Evolutionary conservation across 2,797 vertebrate genomes (phyloP).

Genomic region (Spatula clypeata): DNA sequence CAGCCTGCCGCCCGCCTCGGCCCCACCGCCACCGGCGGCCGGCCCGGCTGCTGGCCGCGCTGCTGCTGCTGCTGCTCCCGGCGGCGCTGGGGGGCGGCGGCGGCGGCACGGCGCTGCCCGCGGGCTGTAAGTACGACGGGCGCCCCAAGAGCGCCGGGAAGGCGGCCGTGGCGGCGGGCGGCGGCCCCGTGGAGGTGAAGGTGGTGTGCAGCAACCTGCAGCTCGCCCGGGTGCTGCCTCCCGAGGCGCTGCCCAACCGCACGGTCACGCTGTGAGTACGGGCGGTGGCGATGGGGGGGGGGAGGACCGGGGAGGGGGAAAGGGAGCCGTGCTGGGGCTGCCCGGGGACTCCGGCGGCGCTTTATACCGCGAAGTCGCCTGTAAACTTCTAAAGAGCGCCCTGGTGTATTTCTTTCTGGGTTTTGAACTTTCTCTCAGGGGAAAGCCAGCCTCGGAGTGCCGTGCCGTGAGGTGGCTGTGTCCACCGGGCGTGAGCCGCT

Average conservation of each 20-base stretch:
- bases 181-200: conserved; percentile 83
- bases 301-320: not conserved
- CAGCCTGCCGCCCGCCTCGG: not conserved
- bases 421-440: not conserved
- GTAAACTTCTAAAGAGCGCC: not conserved
- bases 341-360: not conserved
- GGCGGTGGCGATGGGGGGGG: not conserved
- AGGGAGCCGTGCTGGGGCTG: not conserved
- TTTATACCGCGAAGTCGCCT: not conserved
- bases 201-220: conserved; percentile 95
- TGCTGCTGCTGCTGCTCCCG: conserved; percentile 32
- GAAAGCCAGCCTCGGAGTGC: rapidly evolving
- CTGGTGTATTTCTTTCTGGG: not conserved
- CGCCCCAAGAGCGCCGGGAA: conserved; percentile 82
- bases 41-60: conserved; percentile 17
- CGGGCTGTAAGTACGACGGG: conserved; percentile 90
- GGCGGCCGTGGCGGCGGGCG: conserved; percentile 61
- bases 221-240: conserved; percentile 88
- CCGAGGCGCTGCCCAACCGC: conserved; percentile 91
- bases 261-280: conserved; percentile 95
- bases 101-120: conserved; percentile 71
- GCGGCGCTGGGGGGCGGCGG: conserved; percentile 30
- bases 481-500: rapidly evolving
- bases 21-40: not conserved
- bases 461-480: not conserved